Base-by-base conservation (phyloP, 2,113 vertebrate species). In the Atrichornis clamosus region DNA sequence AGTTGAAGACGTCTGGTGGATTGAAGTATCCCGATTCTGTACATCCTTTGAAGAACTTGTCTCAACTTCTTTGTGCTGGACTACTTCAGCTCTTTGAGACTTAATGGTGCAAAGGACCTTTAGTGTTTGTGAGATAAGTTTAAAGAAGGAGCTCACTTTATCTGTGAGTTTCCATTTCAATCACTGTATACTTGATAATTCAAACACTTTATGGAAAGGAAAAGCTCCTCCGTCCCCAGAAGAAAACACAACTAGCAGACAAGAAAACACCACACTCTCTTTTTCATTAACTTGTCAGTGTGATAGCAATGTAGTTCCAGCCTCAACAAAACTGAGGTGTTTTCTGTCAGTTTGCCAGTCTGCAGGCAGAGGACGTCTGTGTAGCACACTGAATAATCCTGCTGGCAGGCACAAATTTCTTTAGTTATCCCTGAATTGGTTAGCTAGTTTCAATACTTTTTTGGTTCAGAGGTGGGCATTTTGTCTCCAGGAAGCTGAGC, bases 71-170 rank as follows among this genome's bases (percentile, higher is more conserved):
- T 5, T 18, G 23, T 39, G n/a, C 41, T 10, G 60, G 27, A 35
- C 46, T 41, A 11, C 39, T 75, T 64, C 18, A 30, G n/a, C 37
- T 41, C 18, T 49, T 27, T 22, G 44, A n/a, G 39, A 8, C 16
- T 37, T 42, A 4, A 1, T 6, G 7, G 11, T 37, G 33, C 22
- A 15, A 39, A 27, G n/a, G 28, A 37, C 24, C 0, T 7, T 14
- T 11, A 16, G 41, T 35, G 20, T 70, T 56, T 23, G 13, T 65
- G 81, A 52, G 20, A 2, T 46, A n/a, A 30, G 55, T 58, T 53
- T 4, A 33, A 80, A 42, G 27, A n/a, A 58, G 1, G 15, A 63
- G 14, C 20, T 90, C 15, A 1, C 8, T 65, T 64, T 4, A 46
- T 13, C 27, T 63, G 10, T 12, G 22, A 26, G 41, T 55, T 73